These are phyloP conservation scores for Amiota mariae DNA, from an alignment of 2,888 invertebrate genomes.

Conservation along the genomic window DNA sequence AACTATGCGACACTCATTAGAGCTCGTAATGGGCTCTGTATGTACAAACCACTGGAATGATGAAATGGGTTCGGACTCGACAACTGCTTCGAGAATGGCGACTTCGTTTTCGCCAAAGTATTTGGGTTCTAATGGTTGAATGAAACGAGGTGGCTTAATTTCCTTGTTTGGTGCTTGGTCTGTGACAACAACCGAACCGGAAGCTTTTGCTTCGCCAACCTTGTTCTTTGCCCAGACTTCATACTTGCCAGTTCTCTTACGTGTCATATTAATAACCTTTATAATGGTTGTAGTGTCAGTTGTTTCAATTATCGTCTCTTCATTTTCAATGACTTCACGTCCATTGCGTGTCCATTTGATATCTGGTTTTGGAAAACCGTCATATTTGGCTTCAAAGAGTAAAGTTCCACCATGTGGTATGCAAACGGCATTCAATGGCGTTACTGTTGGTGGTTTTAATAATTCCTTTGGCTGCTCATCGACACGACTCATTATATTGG, in stretches of 20 bases:
- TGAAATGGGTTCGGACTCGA: conserved; percentile 84
- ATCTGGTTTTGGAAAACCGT: conserved; percentile 81
- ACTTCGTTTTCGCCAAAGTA: conserved; percentile 83
- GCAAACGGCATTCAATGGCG: conserved; percentile 84
- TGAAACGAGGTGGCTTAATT: conserved; percentile 82
- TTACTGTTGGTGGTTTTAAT: conserved; percentile 82
- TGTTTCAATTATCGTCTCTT: conserved; percentile 77
- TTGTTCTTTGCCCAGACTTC: conserved; percentile 87
- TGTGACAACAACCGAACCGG: conserved; percentile 86
- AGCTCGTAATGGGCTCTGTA: conserved; percentile 81
- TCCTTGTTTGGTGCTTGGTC: conserved; percentile 77
- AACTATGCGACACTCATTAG: conserved; percentile 82
- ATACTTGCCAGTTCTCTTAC: conserved; percentile 89
- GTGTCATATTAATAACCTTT: conserved; percentile 79
- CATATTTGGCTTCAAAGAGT: conserved; percentile 81
- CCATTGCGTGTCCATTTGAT: conserved; percentile 91
- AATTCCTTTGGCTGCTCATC: conserved; percentile 70
- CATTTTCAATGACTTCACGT: conserved; percentile 80
- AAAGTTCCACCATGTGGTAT: conserved; percentile 82
- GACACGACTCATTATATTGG: conserved; percentile 79
- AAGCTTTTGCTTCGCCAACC: conserved; percentile 85
- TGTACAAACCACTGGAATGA: conserved; percentile 92
- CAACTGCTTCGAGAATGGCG: conserved; percentile 84
- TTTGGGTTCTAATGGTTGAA: conserved; percentile 81
- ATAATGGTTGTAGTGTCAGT: conserved; percentile 80